Base-by-base conservation (phyloP, 2,113 vertebrate genomes). In the Burhinus oedicnemus region DNA sequence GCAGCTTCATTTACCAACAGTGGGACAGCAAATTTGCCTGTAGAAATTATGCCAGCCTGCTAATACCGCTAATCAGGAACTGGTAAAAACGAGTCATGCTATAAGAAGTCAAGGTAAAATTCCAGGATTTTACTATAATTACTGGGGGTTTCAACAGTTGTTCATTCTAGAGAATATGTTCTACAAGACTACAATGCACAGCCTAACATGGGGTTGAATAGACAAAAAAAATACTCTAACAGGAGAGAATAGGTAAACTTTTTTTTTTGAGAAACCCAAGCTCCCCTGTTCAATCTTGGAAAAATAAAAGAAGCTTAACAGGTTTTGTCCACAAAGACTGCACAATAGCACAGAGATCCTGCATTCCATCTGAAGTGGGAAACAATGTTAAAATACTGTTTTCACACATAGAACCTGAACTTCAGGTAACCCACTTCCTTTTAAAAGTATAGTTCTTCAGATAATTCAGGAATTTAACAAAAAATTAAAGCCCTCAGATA, bases 1-100 rank as follows among this genome's bases (percentile, higher is more conserved):
- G 76, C 64, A 80, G 89, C 72, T 91, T 82, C 76, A 84, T 89
- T 92, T 74, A 87, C 92, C 94, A 92, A 26, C 49, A 70, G 40
- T 8, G n/a, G 64, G 77, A 89, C 89, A 74, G 72, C 45, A 80
- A 89, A 89, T 89, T 44, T 89, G 58, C 96, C 76, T 68, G 54
- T 18, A 87, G 72, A 90, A 90, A 58, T 92, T 92, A 80, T 45
- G 68, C 57, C 91, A 89, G 32, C 38, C 68, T 95, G 80, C 38
- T 92, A 75, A 91, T 51, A 30, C 60, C 91, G 72, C 86, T 81
- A 57, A 81, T 83, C 71, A 60, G 72, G 44, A 87, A 30, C 0
- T 49, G 32, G 80, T 77, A 64, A 83, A 90, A 80, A 21, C 72
- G 94, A 65, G 51, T 29, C n/a, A 25, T 36, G 17, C 45, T 83